Conservation (phyloP, 2,888 invertebrate species). For the Rhagium mordax region DNA sequence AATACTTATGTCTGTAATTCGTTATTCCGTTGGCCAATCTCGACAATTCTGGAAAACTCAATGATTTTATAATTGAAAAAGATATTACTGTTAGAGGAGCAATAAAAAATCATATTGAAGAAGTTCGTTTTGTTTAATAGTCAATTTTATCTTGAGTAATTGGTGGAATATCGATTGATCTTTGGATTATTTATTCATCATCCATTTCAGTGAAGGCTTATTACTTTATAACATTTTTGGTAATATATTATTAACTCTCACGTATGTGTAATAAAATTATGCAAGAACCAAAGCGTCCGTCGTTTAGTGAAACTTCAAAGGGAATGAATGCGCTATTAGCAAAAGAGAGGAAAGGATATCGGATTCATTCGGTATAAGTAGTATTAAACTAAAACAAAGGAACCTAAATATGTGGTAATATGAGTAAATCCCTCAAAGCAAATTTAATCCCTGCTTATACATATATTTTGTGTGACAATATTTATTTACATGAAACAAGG, state of each 20-base stretch:
- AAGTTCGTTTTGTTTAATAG: no score
- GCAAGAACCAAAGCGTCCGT: background rate
- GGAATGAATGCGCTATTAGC: background rate
- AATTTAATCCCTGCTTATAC: conserved; percentile 31
- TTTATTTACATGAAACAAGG: conserved; percentile 29
- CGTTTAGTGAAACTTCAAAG: conserved; percentile 12
- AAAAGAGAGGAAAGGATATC: conserved; percentile 1
- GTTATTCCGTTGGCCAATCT: no score
- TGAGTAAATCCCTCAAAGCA: conserved; percentile 28
- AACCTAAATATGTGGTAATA: conserved; percentile 17
- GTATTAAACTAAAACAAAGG: conserved; percentile 27
- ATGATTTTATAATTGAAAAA: no score
- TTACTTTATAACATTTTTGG: no score
- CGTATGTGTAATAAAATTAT: background rate
- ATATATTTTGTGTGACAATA: conserved; percentile 32
- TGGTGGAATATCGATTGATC: no score
- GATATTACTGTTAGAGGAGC: no score
- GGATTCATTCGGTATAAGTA: conserved; percentile 5
- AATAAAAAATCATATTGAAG: no score
- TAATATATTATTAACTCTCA: background rate
- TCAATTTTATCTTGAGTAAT: no score
- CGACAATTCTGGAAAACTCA: no score
- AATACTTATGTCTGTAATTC: no score
- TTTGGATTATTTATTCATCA: no score
- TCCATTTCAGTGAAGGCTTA: no score